Conservation (phyloP, 2,888 invertebrate species). For the Rhingia rostrata region DNA sequence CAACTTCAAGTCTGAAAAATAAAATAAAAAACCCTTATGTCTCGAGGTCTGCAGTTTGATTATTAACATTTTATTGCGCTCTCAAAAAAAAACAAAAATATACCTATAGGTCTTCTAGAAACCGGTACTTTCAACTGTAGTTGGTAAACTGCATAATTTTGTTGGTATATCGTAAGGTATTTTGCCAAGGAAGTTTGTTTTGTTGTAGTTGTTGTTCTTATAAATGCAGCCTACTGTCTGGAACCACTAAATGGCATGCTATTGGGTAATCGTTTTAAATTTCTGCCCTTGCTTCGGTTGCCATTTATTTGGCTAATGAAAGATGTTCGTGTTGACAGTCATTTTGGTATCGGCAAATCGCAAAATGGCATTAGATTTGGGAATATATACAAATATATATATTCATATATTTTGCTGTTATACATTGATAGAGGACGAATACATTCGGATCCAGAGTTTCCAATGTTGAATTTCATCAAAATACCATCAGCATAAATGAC, state of each 20-base stretch:
- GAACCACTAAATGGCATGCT: constrained; percentile 44
- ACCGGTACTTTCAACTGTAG: not conserved
- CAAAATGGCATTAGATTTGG: constrained; percentile 21
- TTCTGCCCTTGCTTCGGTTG: constrained; percentile 8
- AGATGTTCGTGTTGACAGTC: constrained; percentile 54
- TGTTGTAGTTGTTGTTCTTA: not conserved
- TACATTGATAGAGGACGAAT: too few species aligned
- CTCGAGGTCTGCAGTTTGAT: constrained; percentile 41
- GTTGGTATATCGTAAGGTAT: not conserved
- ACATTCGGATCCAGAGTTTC: too few species aligned
- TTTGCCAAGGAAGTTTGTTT: constrained; percentile 28
- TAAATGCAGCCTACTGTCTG: not conserved
- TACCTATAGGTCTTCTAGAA: not conserved
- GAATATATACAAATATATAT: not conserved
- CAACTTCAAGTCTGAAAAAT: constrained; percentile 33
- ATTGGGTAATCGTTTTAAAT: constrained; percentile 57
- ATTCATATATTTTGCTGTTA: too few species aligned
- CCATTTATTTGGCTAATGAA: constrained; percentile 62
- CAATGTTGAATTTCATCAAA: too few species aligned
- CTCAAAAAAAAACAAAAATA: not conserved
- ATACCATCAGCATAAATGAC: too few species aligned
- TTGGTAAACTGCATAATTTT: constrained; percentile 36
- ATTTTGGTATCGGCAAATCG: constrained; percentile 30
- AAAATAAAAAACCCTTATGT: constrained; percentile 6
- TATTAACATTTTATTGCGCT: constrained; percentile 42